phyloP scores from a whole-genome alignment of 1,140 invertebrate species.

The Marisa cornuarietis region DNA sequence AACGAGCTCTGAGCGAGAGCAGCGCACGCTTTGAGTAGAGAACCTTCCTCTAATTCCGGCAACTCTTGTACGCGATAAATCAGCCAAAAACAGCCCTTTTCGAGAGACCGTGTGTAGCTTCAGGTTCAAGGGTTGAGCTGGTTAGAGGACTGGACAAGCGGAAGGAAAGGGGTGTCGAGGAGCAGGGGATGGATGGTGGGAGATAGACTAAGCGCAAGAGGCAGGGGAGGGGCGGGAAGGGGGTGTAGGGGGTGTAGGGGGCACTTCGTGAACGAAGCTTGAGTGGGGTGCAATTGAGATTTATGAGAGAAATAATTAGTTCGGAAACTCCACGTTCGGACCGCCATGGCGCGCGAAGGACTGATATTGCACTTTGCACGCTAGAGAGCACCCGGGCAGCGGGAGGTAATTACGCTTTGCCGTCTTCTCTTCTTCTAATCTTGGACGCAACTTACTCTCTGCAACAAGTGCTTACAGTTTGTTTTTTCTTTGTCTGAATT shows the following conservation, averaged over 20 bases:
- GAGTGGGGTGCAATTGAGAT: slow-evolving; percentile 21
- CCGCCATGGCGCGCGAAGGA: slow-evolving; percentile 24
- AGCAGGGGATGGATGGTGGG: no score
- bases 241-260: not conserved
- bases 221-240: not conserved
- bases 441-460: not conserved
- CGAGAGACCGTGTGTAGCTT: not conserved
- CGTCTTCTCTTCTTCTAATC: slow-evolving; percentile 17
- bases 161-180: no score
- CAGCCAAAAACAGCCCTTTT: not conserved
- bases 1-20: slow-evolving; percentile 8
- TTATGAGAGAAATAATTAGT: slow-evolving; percentile 30
- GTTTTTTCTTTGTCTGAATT: not conserved
- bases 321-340: slow-evolving; percentile 23
- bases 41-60: slow-evolving; percentile 11
- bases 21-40: slow-evolving; percentile 10
- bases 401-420: slow-evolving; percentile 24
- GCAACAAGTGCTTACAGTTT: no score
- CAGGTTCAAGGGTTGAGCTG: no score
- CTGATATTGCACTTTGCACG: slow-evolving; percentile 29
- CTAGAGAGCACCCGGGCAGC: slow-evolving; percentile 26
- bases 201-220: no score
- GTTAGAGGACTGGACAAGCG: no score
- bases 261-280: not conserved
- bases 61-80: slow-evolving; percentile 17